Evolutionary conservation across 2,888 invertebrate species (phyloP).

Genomic region (Flabesymbios commensalis): DNA sequence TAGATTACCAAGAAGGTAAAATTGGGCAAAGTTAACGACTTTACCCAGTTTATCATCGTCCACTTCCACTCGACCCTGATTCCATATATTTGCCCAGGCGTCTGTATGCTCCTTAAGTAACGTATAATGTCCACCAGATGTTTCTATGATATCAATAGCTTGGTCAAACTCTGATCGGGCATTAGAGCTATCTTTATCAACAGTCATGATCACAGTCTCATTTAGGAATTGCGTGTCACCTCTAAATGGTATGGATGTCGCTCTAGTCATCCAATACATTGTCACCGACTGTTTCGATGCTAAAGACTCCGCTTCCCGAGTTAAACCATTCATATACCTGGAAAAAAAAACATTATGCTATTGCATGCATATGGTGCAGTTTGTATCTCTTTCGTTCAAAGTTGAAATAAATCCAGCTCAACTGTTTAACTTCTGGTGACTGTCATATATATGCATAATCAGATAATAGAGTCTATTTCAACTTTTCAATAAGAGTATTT

Average conservation of each 20-base stretch:
- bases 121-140: slow-evolving; percentile 10
- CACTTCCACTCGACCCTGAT: slow-evolving; percentile 33
- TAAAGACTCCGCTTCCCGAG: slow-evolving; percentile 19
- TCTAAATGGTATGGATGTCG: slow-evolving; percentile 19
- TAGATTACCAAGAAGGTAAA: slow-evolving; percentile 47
- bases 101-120: slow-evolving; percentile 25
- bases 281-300: slow-evolving; percentile 8
- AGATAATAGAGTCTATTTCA: too few species aligned
- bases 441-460: too few species aligned
- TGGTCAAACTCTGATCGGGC: slow-evolving; percentile 35
- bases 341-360: neutral
- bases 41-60: slow-evolving; percentile 37
- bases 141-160: slow-evolving; percentile 19
- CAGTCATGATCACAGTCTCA: slow-evolving; percentile 32
- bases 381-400: too few species aligned
- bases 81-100: slow-evolving; percentile 37
- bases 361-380: too few species aligned
- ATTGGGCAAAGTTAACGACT: slow-evolving; percentile 37
- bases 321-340: slow-evolving; percentile 28
- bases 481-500: too few species aligned
- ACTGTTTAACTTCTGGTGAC: too few species aligned
- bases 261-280: slow-evolving; percentile 27
- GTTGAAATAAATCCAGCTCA: too few species aligned
- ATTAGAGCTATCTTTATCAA: slow-evolving; percentile 25
- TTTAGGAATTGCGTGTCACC: slow-evolving; percentile 10